These are phyloP conservation scores for Leptinotarsa defecta DNA, from an alignment of 1,140 invertebrate genomes.

Conservation along the genomic window DNA sequence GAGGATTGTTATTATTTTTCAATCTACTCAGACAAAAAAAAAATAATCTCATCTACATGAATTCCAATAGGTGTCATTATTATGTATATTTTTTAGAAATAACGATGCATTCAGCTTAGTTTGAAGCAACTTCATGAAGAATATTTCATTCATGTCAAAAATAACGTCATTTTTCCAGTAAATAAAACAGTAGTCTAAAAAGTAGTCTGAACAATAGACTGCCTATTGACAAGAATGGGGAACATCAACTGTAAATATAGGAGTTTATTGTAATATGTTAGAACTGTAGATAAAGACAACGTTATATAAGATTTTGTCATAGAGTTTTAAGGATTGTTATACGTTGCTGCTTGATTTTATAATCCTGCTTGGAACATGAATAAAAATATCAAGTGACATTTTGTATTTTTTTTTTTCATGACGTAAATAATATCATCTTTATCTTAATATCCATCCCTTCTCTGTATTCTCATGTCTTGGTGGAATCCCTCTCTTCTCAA, in stretches of 20 bases:
- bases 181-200: neutral
- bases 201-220: conserved; percentile 2
- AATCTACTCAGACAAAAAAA: too few species aligned
- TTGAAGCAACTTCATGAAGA: neutral
- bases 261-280: conserved; percentile 14
- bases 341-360: conserved; percentile 20
- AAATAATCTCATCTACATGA: too few species aligned
- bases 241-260: conserved; percentile 18
- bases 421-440: neutral
- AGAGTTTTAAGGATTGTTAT: conserved; percentile 10
- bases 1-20: too few species aligned
- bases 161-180: neutral
- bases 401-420: neutral
- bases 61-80: too few species aligned
- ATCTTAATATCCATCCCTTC: too few species aligned
- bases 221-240: conserved; percentile 14
- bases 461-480: too few species aligned
- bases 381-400: neutral
- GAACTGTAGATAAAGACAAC: neutral
- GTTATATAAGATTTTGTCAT: conserved; percentile 15
- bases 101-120: neutral
- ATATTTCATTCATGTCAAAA: neutral
- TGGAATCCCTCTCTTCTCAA: too few species aligned
- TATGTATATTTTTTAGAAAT: too few species aligned
- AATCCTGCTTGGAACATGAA: conserved; percentile 18